These are phyloP conservation scores for Zaprionus ornatus DNA, from an alignment of 1,140 invertebrate species.

Conservation along the genomic window DNA sequence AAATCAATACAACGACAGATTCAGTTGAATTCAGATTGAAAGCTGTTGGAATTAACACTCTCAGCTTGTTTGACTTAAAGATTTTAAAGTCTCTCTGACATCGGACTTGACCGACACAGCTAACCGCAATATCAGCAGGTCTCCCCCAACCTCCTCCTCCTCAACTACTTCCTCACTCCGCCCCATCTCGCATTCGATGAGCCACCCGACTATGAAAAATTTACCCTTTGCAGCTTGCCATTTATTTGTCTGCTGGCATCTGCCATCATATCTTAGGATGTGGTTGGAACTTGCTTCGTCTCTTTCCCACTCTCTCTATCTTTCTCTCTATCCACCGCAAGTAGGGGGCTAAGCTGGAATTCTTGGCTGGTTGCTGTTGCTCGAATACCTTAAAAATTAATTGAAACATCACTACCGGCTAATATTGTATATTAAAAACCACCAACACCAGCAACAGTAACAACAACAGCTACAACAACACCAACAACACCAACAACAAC, in stretches of 20 bases:
- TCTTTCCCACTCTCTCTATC: background rate
- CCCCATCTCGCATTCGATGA: constrained; percentile 22
- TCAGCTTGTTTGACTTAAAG: background rate
- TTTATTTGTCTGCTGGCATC: constrained; percentile 71
- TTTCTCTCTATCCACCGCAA: background rate
- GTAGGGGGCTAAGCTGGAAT: background rate
- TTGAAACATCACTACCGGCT: constrained; percentile 77
- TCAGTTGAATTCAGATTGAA: too few relatives aligned
- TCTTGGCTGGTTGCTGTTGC: constrained; percentile 24
- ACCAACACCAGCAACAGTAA: constrained; percentile 5
- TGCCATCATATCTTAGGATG: constrained; percentile 75
- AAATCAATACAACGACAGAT: too few relatives aligned
- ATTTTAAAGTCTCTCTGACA: constrained; percentile 6
- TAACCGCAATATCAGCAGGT: constrained; percentile 20
- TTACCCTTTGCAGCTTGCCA: constrained; percentile 68
- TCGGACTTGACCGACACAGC: constrained; percentile 26
- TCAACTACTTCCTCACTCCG: background rate
- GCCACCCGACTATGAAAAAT: constrained; percentile 69
- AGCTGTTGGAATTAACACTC: background rate
- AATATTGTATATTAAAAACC: constrained; percentile 74
- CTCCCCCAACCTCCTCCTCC: background rate
- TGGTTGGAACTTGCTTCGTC: constrained; percentile 44
- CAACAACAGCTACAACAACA: constrained; percentile 21
- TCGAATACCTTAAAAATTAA: constrained; percentile 74
- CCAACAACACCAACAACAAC: constrained; percentile 27